Conservation (phyloP, 2,113 vertebrate genomes). For the Peromyscus polionotus region DNA sequence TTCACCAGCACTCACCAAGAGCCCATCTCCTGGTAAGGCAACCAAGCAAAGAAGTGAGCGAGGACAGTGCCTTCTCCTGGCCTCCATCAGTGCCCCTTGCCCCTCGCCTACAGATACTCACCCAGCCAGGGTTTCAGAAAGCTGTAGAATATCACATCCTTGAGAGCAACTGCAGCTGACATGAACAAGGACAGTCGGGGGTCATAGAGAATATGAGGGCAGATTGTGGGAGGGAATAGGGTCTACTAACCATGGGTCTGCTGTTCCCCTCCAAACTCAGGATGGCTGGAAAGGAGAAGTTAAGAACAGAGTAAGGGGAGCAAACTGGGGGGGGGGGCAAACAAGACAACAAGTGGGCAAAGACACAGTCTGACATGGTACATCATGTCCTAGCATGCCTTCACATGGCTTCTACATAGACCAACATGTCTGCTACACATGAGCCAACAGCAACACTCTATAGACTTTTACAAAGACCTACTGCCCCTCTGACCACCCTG, state of each 20-base stretch:
- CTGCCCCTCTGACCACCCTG: not conserved
- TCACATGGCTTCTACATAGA: not conserved
- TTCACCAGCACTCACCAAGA: too few relatives aligned
- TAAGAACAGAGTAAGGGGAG: not conserved
- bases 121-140: too few relatives aligned
- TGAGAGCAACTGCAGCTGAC: slow-evolving; percentile 89
- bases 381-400: not conserved
- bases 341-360: not conserved
- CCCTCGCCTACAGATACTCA: too few relatives aligned
- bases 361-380: not conserved
- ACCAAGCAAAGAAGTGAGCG: not conserved
- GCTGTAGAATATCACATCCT: slow-evolving; percentile 87
- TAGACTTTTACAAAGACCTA: not conserved
- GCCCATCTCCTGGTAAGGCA: not conserved
- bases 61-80: too few relatives aligned
- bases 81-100: too few relatives aligned
- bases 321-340: rapidly evolving
- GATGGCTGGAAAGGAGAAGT: not conserved
- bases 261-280: not conserved
- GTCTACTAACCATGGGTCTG: not conserved
- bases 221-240: not conserved
- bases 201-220: too few relatives aligned
- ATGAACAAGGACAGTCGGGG: not conserved
- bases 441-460: not conserved
- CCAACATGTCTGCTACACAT: not conserved